Base-by-base conservation (phyloP, 2,888 invertebrate genomes). In the Dasysyrphus tricinctus region DNA sequence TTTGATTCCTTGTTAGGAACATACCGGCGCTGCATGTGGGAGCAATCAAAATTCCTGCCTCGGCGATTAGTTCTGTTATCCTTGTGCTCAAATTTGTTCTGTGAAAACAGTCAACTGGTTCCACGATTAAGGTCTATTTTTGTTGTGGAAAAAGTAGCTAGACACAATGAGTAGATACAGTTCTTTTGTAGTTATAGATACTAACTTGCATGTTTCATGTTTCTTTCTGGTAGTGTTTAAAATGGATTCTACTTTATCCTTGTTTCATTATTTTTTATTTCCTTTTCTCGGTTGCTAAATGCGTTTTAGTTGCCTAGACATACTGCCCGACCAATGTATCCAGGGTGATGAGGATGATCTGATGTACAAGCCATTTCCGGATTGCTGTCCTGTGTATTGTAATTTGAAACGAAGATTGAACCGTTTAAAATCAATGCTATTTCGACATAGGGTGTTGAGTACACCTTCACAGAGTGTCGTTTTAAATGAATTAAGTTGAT, bases 61-160 rank as follows among this genome's bases (percentile, higher is more conserved):
- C 89, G 92, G 1, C 92, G 92, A 32, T 88, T 92, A 61, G 92
- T 92, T 47, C 86, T 92, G 85, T 89, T 92, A 42, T 92, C 92
- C 42, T 89, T 92, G 65, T 92, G 92, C 88, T 90, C 91, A 80
- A 92, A 92, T 88, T 89, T 92, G 37, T 92, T 92, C 75, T 92
- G 92, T 89, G 92, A 92, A 89, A 92, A 92, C 76, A 92, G 92
- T 88, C 91, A 91, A 82, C 89, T 92, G 63, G 88, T 91, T 85
- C 88, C 92, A 76, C 91, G 92, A 76, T 91, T 92, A 91, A 91
- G 92, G 91, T 92, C 92, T 89, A 91, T 92, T 90, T 92, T 92
- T 91, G 92, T 91, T 89, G 90, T 92, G 90, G 92, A 92, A 91
- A 92, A 92, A 90, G 89, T 90, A 78, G 90, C 91, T 90, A 92